Percentiles rank a stretch among this genome's conserved stretches.
These are phyloP conservation scores for Chymomyza costata DNA, from an alignment of 1,140 invertebrate species.

Conservation along the genomic window DNA sequence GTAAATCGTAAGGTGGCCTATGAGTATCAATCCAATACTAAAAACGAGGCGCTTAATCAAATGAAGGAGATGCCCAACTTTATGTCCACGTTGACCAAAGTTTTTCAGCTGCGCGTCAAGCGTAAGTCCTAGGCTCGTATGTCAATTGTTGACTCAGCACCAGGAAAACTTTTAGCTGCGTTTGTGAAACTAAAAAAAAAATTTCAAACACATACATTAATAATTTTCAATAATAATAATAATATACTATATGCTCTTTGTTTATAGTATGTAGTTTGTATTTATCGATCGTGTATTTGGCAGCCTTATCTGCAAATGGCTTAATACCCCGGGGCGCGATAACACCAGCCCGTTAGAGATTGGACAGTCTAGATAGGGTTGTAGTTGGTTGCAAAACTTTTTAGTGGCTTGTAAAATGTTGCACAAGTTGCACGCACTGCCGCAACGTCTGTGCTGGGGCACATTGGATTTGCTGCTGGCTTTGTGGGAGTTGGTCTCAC, in stretches of 20 bases:
- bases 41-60: constrained; percentile 78
- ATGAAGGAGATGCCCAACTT: constrained; percentile 86
- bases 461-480: constrained; percentile 36
- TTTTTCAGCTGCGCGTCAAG: constrained; percentile 70
- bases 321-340: constrained; percentile 51
- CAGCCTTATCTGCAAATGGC: constrained; percentile 60
- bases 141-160: constrained; percentile 26
- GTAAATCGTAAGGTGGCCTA: constrained; percentile 80
- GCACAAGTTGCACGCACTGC: constrained; percentile 31
- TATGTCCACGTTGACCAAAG: constrained; percentile 83
- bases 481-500: constrained; percentile 40
- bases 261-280: constrained; percentile 39
- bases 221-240: constrained; percentile 34
- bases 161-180: constrained; percentile 4
- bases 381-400: not conserved
- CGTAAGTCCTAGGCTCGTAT: constrained; percentile 30
- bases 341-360: constrained; percentile 16
- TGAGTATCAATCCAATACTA: constrained; percentile 80
- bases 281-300: constrained; percentile 39
- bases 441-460: constrained; percentile 25
- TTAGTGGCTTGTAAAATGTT: constrained; percentile 45
- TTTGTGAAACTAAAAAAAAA: not conserved
- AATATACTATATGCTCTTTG: constrained; percentile 34
- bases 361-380: no score
- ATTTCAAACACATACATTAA: no score